Base-by-base conservation (phyloP, 2,888 invertebrate genomes). In the Flexamia atlantica region DNA sequence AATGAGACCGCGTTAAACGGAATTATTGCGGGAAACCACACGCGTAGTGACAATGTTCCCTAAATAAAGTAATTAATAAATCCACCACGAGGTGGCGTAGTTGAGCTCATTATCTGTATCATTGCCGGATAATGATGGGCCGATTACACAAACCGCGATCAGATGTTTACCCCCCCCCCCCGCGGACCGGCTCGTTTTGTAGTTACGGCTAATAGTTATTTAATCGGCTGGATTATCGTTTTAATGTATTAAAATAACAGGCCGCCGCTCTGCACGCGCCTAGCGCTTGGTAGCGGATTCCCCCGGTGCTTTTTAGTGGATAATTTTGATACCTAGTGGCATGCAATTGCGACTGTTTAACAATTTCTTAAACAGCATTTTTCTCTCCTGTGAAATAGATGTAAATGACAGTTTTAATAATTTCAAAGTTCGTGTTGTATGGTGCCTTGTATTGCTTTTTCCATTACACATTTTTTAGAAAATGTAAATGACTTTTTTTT, bases 21-120 rank as follows among this genome's bases (percentile, higher is more conserved):
- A 36, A 40, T 40, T n/a, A 20, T 9, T 40, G 42, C n/a, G 42
- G 36, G 20, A 28, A 46, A 40, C 70, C 76, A 50, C 50, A 42
- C 57, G 14, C 25, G 46, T 23, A 9, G 57, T 76, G 46, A 50
- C 76, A 28, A 28, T 76, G 40, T 17, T 9, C 14, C 17, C 25
- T 76, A 76, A 76, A 76, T 76, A 76, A 76, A 76, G 76, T 46
- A 76, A 76, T 76, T 76, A 76, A 76, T 76, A 76, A 76, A 76
- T 76, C 40, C 14, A 17, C 76, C 46, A 28, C 76, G 17, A 50
- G 42, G 76, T 46, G 42, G 46, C 28, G 28, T 42, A 72, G 72
- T 40, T 72, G 30, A 76, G 76, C 76, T 76, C 76, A 76, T 76
- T 76, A 76, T 28, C 76, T 5, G 40, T 76, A 50, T 76, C 76